Conservation (phyloP, 2,888 invertebrate species). For the Agrotis segetum region DNA sequence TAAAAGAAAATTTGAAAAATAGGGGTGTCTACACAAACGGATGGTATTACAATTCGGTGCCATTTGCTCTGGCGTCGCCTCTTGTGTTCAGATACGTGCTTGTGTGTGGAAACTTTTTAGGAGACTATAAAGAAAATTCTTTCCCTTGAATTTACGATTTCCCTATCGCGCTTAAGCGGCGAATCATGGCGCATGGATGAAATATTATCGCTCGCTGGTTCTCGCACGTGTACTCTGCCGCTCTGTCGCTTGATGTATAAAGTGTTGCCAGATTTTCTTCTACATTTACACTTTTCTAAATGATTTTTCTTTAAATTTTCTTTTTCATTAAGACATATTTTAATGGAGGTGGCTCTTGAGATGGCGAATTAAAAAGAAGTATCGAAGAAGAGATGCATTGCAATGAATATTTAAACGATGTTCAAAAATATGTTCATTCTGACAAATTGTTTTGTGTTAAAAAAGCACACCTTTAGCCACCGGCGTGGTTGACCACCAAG, state of each 20-base stretch:
- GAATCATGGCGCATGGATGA: constrained; percentile 86
- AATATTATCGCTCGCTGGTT: constrained; percentile 82
- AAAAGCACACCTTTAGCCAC: too few species aligned
- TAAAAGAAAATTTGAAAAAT: constrained; percentile 85
- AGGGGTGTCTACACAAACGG: constrained; percentile 81
- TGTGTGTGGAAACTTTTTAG: constrained; percentile 84
- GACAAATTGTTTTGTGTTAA: too few species aligned
- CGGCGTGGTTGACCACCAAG: too few species aligned
- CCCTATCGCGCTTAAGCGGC: constrained; percentile 87
- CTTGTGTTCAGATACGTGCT: constrained; percentile 81
- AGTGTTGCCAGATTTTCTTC: constrained; percentile 69
- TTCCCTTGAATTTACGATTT: constrained; percentile 87
- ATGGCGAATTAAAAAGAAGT: too few species aligned
- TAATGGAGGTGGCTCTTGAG: too few species aligned
- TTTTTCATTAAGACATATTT: not conserved
- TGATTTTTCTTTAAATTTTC: constrained; percentile 21
- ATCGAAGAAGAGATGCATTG: too few species aligned
- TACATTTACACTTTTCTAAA: constrained; percentile 58
- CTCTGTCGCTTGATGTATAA: constrained; percentile 66
- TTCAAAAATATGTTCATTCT: too few species aligned
- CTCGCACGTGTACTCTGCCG: constrained; percentile 71
- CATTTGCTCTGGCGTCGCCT: constrained; percentile 81
- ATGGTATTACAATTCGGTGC: constrained; percentile 85
- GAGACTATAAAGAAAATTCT: constrained; percentile 87
- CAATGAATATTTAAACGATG: too few species aligned